Base-by-base conservation (phyloP, 2,113 vertebrate genomes). In the Chascanopsetta lugubris region DNA sequence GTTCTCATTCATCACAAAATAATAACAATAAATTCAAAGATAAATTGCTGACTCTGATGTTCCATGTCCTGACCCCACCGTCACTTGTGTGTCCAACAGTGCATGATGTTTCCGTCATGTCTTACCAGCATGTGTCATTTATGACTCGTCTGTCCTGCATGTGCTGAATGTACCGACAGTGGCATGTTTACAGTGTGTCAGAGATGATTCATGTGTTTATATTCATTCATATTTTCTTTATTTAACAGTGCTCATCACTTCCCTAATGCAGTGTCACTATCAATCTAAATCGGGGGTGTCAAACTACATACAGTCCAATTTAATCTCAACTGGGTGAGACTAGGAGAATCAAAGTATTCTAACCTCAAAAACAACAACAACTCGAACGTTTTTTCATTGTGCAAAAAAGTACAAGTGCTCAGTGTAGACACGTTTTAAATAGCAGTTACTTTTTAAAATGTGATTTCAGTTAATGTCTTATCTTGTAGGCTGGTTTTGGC, bases 141-240 rank as follows among this genome's bases (percentile, higher is more conserved):
- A 40, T 51, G 36, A 66, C 24, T 54, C 46, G 30, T 84, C 68
- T 50, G 27, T 45, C 72, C 79, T 79, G 82, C 77, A 83, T 18
- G 68, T 70, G 6, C 61, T 79, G 69, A 57, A 61, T 83, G 65
- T 68, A n/a, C 24, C 50, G 43, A 42, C 6, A 3, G 48, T 50
- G 43, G 60, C 48, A 51, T 72, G 69, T 18, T 58, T 63, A 12
- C 12, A 54, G 3, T 18, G 18, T 43, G 7, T 42, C 4, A 18
- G 15, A 18, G 3, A n/a, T 45, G 2, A 22, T 56, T 11, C 46
- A 13, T 49, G 7, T 47, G 5, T 50, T 5, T 30, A 30, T 18
- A 17, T 29, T n/a, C 9, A 6, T 63, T 2, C 7, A 11, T 24
- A 24, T 22, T 25, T 12, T 47, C 12, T 47, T 22, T 6, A 24